Evolutionary conservation across 2,797 vertebrate genomes (phyloP), one percentile per base, ranked within the genome.

Genomic region (Acipenser ruthenus): DNA sequence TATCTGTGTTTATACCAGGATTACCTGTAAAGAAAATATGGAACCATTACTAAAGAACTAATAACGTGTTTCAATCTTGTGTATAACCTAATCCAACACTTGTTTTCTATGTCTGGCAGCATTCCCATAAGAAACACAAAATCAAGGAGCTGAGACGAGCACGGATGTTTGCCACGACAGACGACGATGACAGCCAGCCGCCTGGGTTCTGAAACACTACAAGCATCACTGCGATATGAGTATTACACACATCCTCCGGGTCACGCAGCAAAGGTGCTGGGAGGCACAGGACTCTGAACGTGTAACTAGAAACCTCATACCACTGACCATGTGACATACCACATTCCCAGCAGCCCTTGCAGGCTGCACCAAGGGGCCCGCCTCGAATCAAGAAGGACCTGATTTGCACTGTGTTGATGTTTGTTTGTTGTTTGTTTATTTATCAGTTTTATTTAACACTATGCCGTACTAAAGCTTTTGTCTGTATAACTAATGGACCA

Each of bases 121-220:
- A 73, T 85, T 83, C 77, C 77, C 85, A 73, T 71, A 81, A 79
- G 80, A 89, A 86, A 83, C 86, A 83, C 84, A 86, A 83, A 77
- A 72, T 77, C 79, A 79, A 80, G 82, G 78, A 77, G 75, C 76
- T 69, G 76, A 78, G 78, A 78, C 75, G 71, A 75, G 74, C 72
- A 72, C 73, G 65, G 68, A 69, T 69, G 68, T 75, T 74, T 49
- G 61, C 74, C 72, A 66, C 68, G 71, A 82, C 69, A 66, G 71
- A 73, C 13, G 66, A 78, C 4, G 71, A n/a, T n/a, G n/a, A 79
- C 67, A 73, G 67, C 62, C 74, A 51, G 69, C 66, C 69, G 67
- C 55, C 76, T 73, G 79, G 74, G 76, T 75, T 47, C 69, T 78
- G 78, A 83, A 59, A 72, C 65, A 55, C 47, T n/a, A 50, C 63